Evolutionary conservation across 2,888 invertebrate species (phyloP).

Genomic region (Harmothoe impar): DNA sequence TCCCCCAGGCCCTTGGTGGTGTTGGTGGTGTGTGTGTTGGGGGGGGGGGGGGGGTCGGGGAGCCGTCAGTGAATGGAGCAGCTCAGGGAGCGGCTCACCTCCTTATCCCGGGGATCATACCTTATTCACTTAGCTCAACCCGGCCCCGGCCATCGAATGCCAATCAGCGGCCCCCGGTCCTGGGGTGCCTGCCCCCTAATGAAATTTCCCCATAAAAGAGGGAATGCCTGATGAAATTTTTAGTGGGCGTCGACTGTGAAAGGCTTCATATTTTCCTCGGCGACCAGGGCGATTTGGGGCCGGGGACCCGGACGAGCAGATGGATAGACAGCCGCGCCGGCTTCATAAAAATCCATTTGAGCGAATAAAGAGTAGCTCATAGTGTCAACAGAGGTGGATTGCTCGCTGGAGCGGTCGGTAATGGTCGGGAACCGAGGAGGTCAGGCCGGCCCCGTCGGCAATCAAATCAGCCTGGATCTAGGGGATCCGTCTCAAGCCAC

Average conservation of each 20-base stretch:
- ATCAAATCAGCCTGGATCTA: conserved; percentile 27
- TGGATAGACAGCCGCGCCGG: conserved; percentile 22
- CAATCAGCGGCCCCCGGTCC: conserved; percentile 22
- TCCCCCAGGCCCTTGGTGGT: not conserved
- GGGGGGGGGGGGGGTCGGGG: not conserved
- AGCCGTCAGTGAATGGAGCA: not conserved
- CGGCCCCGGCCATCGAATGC: conserved; percentile 35
- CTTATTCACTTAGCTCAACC: conserved; percentile 55
- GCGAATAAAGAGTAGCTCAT: conserved; percentile 30
- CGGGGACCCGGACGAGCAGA: conserved; percentile 45
- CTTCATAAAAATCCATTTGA: conserved; percentile 54
- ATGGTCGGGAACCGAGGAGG: conserved; percentile 2
- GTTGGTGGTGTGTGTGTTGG: not conserved
- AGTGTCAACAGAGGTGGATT: conserved; percentile 43
- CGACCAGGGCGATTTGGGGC: not conserved
- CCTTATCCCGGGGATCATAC: conserved; percentile 48
- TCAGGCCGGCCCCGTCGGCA: not conserved
- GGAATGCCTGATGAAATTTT: conserved; percentile 57
- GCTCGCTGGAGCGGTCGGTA: conserved; percentile 13
- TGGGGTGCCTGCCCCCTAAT: conserved; percentile 18
- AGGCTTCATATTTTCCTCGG: conserved; percentile 46
- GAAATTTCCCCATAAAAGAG: conserved; percentile 52
- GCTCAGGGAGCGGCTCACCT: conserved; percentile 14
- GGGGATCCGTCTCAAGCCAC: conserved; percentile 16
- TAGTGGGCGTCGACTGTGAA: conserved; percentile 50